Evolutionary conservation across 2,797 vertebrate species (phyloP).

Genomic region (Gila robusta): DNA sequence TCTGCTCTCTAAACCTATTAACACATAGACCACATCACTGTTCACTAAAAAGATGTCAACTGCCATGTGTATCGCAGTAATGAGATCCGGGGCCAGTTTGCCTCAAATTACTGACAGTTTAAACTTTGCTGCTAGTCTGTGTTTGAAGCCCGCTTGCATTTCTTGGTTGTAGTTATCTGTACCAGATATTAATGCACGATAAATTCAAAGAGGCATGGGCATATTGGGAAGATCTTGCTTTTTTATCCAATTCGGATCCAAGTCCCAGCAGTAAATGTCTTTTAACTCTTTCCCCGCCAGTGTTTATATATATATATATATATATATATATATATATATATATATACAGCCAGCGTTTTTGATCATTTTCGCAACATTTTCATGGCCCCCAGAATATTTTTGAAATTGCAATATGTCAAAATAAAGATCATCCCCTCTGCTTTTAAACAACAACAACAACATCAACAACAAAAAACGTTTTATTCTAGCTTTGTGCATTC

Average conservation of each 20-base stretch:
- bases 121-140: neutral
- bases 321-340: no score
- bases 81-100: slow-evolving; percentile 43
- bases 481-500: no score
- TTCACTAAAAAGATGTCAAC: slow-evolving; percentile 46
- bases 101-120: slow-evolving; percentile 38
- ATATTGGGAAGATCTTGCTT: neutral
- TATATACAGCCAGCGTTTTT: no score
- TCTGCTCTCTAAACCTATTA: slow-evolving; percentile 37
- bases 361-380: no score
- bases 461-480: no score
- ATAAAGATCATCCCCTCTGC: no score
- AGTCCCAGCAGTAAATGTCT: neutral
- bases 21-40: slow-evolving; percentile 37
- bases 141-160: slow-evolving; percentile 28
- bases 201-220: neutral
- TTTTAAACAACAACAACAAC: no score
- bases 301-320: no score
- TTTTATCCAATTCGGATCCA: neutral
- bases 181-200: neutral
- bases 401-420: no score
- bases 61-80: slow-evolving; percentile 37
- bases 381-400: no score
- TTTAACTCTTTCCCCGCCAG: neutral
- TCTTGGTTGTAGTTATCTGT: neutral